These are phyloP conservation scores for Bufo gargarizans DNA, from an alignment of 2,113 vertebrate genomes.

Conservation along the genomic window DNA sequence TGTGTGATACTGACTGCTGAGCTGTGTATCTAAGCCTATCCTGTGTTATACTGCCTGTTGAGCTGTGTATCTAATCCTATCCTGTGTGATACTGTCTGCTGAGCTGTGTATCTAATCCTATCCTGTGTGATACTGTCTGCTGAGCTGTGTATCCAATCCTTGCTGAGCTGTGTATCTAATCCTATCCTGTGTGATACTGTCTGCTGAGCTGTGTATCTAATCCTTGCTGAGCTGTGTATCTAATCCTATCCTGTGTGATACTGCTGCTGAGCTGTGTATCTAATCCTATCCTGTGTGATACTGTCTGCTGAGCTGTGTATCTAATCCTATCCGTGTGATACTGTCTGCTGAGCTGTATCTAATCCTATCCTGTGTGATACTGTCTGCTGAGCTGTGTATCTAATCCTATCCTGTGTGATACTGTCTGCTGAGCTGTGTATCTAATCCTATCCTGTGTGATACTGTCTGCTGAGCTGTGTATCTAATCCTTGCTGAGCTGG, in stretches of 20 bases:
- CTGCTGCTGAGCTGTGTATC: not conserved
- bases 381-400: not conserved
- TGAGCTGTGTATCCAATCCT: no score
- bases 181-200: not conserved
- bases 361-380: not conserved
- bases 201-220: no score
- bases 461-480: not conserved
- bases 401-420: not conserved
- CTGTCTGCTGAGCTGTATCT: not conserved
- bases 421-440: not conserved
- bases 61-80: not conserved
- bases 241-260: not conserved
- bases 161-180: constrained; percentile 2
- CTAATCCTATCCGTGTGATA: not conserved
- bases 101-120: not conserved
- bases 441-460: not conserved
- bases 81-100: not conserved
- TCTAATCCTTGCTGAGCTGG: no score
- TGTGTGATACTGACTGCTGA: not conserved
- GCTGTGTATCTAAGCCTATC: not conserved
- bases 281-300: not conserved
- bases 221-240: no score
- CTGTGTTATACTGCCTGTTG: not conserved
- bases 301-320: not conserved
- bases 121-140: not conserved